Evolutionary conservation across 2,888 invertebrate genomes (phyloP).

Genomic region (Parnassius mnemosyne): DNA sequence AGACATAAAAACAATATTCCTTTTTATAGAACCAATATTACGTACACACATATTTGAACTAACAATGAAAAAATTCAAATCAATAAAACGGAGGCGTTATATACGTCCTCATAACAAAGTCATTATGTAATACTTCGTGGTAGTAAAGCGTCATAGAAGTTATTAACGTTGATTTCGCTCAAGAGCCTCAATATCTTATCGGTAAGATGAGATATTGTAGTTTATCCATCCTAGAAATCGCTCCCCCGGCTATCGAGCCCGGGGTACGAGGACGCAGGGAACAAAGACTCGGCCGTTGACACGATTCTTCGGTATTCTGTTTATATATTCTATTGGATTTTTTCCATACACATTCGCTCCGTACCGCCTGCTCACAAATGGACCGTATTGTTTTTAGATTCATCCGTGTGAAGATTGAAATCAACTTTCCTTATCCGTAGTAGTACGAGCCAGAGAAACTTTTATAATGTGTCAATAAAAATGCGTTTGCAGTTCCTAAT

Average conservation of each 20-base stretch:
- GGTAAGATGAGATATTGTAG: slow-evolving; percentile 55
- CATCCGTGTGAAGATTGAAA: slow-evolving; percentile 29
- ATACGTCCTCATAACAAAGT: slow-evolving; percentile 42
- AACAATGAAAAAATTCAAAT: too few relatives aligned
- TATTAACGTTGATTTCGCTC: slow-evolving; percentile 63
- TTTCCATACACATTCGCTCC: slow-evolving; percentile 61
- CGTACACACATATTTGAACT: too few relatives aligned
- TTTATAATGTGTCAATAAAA: background rate
- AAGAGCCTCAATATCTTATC: slow-evolving; percentile 67
- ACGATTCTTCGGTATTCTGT: slow-evolving; percentile 70
- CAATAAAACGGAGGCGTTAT: too few relatives aligned
- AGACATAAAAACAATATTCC: too few relatives aligned
- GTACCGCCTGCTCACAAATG: slow-evolving; percentile 60
- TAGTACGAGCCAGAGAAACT: background rate
- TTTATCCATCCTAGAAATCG: slow-evolving; percentile 57
- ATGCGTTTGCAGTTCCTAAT: too few relatives aligned
- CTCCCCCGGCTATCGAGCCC: slow-evolving; percentile 43
- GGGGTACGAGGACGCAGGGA: slow-evolving; percentile 37
- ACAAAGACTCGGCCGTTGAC: slow-evolving; percentile 72
- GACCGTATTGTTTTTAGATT: slow-evolving; percentile 57
- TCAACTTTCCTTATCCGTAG: slow-evolving; percentile 1
- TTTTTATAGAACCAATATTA: too few relatives aligned
- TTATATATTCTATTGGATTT: slow-evolving; percentile 70
- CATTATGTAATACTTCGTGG: slow-evolving; percentile 36
- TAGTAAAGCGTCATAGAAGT: slow-evolving; percentile 58